Percentiles rank a stretch among this genome's conserved stretches.
Evolutionary conservation across 2,797 vertebrate species (phyloP).

Genomic region (Columba guinea): DNA sequence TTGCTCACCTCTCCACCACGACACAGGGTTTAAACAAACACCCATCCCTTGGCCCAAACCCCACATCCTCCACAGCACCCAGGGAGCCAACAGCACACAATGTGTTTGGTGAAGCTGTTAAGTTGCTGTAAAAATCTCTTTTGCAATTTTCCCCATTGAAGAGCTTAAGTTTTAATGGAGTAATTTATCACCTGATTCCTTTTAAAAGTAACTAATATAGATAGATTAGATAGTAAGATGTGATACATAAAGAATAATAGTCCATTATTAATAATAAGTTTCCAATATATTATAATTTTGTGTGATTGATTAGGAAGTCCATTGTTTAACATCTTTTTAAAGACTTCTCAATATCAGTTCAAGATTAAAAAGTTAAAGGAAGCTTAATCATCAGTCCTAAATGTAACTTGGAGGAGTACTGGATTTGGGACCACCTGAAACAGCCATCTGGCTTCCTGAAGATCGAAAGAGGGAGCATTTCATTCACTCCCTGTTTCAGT

Average conservation of each 20-base stretch:
- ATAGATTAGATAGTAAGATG: slow-evolving; percentile 42
- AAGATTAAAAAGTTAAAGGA: slow-evolving; percentile 62
- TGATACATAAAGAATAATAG: slow-evolving; percentile 54
- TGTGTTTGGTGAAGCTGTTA: not conserved
- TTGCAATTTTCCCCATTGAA: slow-evolving; percentile 41
- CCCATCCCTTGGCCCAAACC: not conserved
- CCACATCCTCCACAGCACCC: rapidly evolving
- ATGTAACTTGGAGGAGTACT: not conserved
- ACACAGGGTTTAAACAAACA: rapidly evolving
- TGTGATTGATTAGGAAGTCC: slow-evolving; percentile 52
- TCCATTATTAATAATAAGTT: slow-evolving; percentile 58
- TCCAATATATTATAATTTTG: slow-evolving; percentile 22
- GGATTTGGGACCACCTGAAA: not conserved
- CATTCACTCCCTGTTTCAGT: rapidly evolving
- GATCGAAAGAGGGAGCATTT: not conserved
- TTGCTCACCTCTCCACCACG: not conserved
- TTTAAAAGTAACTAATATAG: slow-evolving; percentile 73
- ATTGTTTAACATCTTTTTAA: slow-evolving; percentile 60
- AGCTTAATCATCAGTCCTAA: slow-evolving; percentile 52
- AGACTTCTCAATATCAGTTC: slow-evolving; percentile 52
- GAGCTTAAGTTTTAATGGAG: slow-evolving; percentile 73
- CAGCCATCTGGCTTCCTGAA: not conserved
- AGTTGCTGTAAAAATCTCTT: slow-evolving; percentile 45
- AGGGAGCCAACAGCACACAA: not conserved
- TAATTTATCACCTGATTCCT: slow-evolving; percentile 66